phyloP scores from a whole-genome alignment of 2,888 invertebrate genomes.

The Chaitophorus viminalis region DNA sequence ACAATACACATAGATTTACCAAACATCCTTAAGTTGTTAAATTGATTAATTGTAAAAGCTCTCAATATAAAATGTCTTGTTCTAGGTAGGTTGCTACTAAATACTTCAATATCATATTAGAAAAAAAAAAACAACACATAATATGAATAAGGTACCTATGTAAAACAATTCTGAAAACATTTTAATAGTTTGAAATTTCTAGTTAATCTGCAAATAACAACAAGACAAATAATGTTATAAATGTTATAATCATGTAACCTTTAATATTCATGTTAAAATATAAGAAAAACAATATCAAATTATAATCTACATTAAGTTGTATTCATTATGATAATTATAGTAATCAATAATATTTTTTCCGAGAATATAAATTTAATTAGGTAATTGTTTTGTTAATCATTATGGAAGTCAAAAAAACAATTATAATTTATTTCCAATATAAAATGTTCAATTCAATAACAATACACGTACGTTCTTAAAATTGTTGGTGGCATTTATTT shows the following conservation, averaged over 20 bases:
- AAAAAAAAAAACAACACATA: background rate
- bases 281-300: background rate
- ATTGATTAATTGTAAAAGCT: too few relatives aligned
- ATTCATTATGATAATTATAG: background rate
- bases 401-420: background rate
- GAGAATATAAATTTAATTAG: background rate
- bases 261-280: background rate
- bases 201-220: background rate
- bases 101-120: too few relatives aligned
- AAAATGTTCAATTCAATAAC: background rate
- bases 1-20: too few relatives aligned
- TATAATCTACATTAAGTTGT: background rate
- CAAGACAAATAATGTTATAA: background rate
- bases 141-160: too few relatives aligned
- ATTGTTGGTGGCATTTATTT: too few relatives aligned
- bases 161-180: background rate
- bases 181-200: background rate
- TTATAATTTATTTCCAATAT: background rate
- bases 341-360: background rate
- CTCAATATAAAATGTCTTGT: too few relatives aligned
- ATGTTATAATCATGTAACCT: background rate
- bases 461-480: too few relatives aligned
- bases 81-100: too few relatives aligned
- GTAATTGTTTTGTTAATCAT: background rate
- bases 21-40: too few relatives aligned